A percentile compares a stretch with the other conserved stretches of the same genome.
Evolutionary conservation across 2,113 vertebrate species (phyloP).

Genomic region (Thamnophis sirtalis): DNA sequence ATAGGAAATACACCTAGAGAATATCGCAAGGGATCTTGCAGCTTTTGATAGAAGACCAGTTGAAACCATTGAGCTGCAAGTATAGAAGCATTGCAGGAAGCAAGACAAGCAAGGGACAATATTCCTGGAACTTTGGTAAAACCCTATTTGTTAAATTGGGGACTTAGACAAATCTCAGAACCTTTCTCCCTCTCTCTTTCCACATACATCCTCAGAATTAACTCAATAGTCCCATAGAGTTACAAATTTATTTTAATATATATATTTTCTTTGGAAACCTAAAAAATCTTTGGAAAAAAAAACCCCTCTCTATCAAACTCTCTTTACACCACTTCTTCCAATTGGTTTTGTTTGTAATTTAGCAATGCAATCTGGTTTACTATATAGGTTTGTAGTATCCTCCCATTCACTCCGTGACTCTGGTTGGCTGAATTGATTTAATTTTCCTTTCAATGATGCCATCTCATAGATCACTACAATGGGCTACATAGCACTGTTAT

Average conservation of each 20-base stretch:
- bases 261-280: neutral
- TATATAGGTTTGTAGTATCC: neutral
- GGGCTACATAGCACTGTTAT: neutral
- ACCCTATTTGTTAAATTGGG: neutral
- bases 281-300: neutral
- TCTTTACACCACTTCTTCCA: neutral
- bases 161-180: neutral
- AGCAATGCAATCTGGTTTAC: neutral
- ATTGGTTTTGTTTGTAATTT: neutral
- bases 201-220: neutral
- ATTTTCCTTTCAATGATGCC: neutral
- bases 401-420: neutral
- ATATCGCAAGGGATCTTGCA: neutral
- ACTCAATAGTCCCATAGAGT: neutral
- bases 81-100: neutral
- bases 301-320: no score
- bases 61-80: neutral
- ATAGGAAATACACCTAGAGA: no score
- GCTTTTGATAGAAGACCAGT: neutral
- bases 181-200: neutral
- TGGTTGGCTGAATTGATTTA: neutral
- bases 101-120: neutral
- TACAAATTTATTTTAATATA: neutral
- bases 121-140: neutral
- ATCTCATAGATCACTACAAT: neutral